Evolutionary conservation across 2,113 vertebrate genomes (phyloP).

Genomic region (Elanoides forficatus): DNA sequence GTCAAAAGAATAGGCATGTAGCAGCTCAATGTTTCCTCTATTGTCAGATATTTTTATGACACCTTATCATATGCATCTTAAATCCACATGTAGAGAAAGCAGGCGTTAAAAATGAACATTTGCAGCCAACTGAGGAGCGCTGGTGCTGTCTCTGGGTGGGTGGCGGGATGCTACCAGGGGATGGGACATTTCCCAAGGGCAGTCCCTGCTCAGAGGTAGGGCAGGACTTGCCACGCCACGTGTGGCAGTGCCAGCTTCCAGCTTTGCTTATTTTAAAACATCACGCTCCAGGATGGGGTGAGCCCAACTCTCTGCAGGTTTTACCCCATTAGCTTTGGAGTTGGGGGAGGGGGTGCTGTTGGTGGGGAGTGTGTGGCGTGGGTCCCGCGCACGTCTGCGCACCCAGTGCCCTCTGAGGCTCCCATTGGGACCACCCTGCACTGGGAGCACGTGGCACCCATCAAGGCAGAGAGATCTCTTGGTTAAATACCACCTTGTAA

Average conservation of each 20-base stretch:
- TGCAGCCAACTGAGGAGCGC: fast-evolving
- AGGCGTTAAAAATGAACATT: background rate
- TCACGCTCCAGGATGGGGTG: fast-evolving
- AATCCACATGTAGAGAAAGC: background rate
- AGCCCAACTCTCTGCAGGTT: background rate
- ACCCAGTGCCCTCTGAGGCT: background rate
- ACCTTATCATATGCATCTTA: background rate
- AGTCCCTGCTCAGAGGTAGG: background rate
- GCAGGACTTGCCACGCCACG: fast-evolving
- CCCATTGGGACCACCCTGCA: fast-evolving
- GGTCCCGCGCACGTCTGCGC: fast-evolving
- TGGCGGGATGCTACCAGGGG: background rate
- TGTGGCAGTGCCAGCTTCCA: background rate
- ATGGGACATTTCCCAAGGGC: background rate
- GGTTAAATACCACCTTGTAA: background rate
- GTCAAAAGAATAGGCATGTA: background rate
- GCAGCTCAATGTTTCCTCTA: background rate
- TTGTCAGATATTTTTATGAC: background rate
- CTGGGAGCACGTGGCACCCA: background rate
- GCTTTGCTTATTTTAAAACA: fast-evolving
- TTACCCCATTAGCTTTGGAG: background rate
- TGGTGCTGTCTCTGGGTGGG: fast-evolving
- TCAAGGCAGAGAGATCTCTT: background rate
- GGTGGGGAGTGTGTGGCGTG: background rate
- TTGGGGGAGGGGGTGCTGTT: background rate